These are phyloP conservation scores for Momotus momota DNA, from an alignment of 2,797 vertebrate species.

Conservation along the genomic window DNA sequence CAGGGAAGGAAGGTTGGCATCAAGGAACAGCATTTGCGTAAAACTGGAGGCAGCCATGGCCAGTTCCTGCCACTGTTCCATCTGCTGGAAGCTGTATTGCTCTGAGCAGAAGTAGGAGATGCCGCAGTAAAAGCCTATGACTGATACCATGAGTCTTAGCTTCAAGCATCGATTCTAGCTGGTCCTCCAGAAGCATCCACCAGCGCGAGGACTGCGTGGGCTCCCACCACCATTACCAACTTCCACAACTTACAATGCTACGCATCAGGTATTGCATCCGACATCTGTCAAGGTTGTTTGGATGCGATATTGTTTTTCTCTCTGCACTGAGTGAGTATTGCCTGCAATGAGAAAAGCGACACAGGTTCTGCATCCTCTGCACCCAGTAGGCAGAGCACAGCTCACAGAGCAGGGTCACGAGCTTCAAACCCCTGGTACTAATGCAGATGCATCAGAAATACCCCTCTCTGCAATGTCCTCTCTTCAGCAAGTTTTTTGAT, in stretches of 20 bases:
- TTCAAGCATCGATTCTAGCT: neutral
- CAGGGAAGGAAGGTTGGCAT: neutral
- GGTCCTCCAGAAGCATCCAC: neutral
- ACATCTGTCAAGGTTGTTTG: constrained; percentile 88
- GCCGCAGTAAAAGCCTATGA: neutral
- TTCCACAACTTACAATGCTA: constrained; percentile 82
- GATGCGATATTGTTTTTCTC: constrained; percentile 82
- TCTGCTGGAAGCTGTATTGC: neutral
- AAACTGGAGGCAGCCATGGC: neutral
- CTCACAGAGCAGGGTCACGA: neutral
- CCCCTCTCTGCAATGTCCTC: neutral
- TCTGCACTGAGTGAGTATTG: constrained; percentile 84
- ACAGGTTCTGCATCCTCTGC: neutral
- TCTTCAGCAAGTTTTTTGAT: neutral
- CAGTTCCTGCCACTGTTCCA: neutral
- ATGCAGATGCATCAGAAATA: neutral
- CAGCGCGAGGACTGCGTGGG: accelerated
- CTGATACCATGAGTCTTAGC: neutral
- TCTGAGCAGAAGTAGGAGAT: neutral
- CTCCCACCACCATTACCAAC: neutral
- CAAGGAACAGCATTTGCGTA: neutral
- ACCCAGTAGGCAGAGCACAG: neutral
- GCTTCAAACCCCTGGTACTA: neutral
- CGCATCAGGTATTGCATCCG: constrained; percentile 84
- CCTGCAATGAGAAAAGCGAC: constrained; percentile 75